These are phyloP conservation scores for Scolanthus callimorphus DNA, from an alignment of 92 coral and sea anemone species.

Conservation along the genomic window DNA sequence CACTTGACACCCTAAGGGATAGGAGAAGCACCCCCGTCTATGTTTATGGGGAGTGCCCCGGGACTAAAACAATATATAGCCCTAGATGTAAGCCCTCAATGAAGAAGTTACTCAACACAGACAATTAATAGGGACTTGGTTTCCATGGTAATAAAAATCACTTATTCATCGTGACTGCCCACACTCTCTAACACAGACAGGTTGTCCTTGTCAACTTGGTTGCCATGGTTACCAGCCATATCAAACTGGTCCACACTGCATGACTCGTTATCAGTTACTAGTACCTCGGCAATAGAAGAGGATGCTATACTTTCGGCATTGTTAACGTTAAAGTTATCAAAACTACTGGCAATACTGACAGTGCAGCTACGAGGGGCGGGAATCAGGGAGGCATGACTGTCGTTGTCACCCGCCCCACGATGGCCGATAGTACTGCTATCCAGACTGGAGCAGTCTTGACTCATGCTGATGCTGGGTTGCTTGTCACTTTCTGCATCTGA, in stretches of 20 bases:
- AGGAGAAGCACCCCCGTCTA: too few relatives aligned
- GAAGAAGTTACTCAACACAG: too few relatives aligned
- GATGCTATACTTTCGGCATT: slow-evolving; percentile 49
- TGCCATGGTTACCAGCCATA: slow-evolving; percentile 31
- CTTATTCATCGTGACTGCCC: slow-evolving; percentile 71
- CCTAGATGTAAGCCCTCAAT: too few relatives aligned
- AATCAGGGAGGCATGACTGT: slow-evolving; percentile 89
- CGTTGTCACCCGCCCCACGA: slow-evolving; percentile 74
- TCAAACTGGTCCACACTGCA: slow-evolving; percentile 7
- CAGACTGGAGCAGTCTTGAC: slow-evolving; percentile 96
- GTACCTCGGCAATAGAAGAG: slow-evolving; percentile 66
- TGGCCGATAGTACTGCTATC: slow-evolving; percentile 87
- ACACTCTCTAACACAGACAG: slow-evolving; percentile 80
- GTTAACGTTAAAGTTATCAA: slow-evolving; percentile 85
- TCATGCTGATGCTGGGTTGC: slow-evolving; percentile 93
- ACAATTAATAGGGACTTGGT: too few relatives aligned
- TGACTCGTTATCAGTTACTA: slow-evolving; percentile 55
- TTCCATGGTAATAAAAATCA: too few relatives aligned
- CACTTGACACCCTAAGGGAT: too few relatives aligned
- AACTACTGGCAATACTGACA: slow-evolving; percentile 95
- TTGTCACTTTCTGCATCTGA: slow-evolving; percentile 88
- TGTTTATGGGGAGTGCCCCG: too few relatives aligned
- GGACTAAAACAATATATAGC: too few relatives aligned
- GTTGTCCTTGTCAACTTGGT: slow-evolving; percentile 55
- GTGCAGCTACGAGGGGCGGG: slow-evolving; percentile 99